phyloP scores from a whole-genome alignment of 2,113 vertebrate species.

The Syngnathus typhle region DNA sequence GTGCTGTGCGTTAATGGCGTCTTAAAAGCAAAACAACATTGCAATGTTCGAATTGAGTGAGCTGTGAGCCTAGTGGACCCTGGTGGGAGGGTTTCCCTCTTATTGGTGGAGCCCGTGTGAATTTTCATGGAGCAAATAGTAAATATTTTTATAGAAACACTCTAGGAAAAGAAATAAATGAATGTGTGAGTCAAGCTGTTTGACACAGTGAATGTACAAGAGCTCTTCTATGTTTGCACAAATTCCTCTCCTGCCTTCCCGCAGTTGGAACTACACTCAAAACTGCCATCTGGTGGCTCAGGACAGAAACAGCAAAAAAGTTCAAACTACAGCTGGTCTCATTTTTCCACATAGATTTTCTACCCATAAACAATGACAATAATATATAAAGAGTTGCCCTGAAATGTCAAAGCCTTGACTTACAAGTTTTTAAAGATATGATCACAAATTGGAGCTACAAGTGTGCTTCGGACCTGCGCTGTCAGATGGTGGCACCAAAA shows the following conservation, averaged over 20 bases:
- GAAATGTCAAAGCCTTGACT: too few relatives aligned
- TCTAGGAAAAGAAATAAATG: not conserved
- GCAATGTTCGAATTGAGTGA: not conserved
- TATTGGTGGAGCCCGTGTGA: slow-evolving; percentile 26
- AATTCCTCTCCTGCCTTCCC: slow-evolving; percentile 21
- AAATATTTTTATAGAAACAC: not conserved
- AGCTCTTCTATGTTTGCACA: slow-evolving; percentile 31
- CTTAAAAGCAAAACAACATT: not conserved
- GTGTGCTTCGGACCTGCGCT: too few relatives aligned
- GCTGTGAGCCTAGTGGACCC: not conserved
- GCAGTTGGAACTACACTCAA: slow-evolving; percentile 2
- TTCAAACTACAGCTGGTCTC: too few relatives aligned
- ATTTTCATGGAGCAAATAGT: slow-evolving; percentile 6
- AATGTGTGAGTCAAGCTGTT: slow-evolving; percentile 2
- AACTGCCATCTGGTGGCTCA: slow-evolving; percentile 29
- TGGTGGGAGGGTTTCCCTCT: slow-evolving; percentile 20
- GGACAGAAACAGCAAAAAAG: slow-evolving; percentile 16
- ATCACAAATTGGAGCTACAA: too few relatives aligned
- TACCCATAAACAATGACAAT: too few relatives aligned
- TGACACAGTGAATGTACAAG: slow-evolving; percentile 11
- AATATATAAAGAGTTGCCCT: too few relatives aligned
- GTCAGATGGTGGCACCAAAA: too few relatives aligned
- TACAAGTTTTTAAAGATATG: too few relatives aligned
- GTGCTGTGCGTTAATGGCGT: not conserved
- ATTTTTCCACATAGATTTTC: too few relatives aligned